Base-by-base conservation (phyloP, 2,113 vertebrate species). In the Saguinus imperator region DNA sequence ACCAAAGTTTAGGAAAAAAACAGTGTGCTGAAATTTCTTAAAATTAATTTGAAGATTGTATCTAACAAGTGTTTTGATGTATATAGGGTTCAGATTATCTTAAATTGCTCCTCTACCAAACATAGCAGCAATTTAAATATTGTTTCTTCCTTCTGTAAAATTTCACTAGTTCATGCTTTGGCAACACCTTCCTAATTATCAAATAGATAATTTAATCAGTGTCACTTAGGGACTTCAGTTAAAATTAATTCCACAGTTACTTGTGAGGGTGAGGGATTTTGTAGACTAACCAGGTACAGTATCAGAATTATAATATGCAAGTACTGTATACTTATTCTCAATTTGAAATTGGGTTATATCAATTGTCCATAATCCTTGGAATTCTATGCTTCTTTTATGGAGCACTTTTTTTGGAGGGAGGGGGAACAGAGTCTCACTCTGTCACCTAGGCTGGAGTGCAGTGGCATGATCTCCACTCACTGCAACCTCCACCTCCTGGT, bases 51-150 rank as follows among this genome's bases (percentile, higher is more conserved):
- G 76, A 57, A 84, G 32, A 77, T 88, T 85, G 29, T 72, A 10
- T 82, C 25, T 77, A 52, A 40, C 9, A 89, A 87, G 17, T 91
- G 29, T 77, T 87, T 92, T 94, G 55, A 58, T 94, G 35, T 89
- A n/a, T 68, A 40, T 2, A 85, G 12, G 57, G 11, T 83, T 77
- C 3, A 7, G 21, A 16, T 84, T 73, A 80, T 75, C 96, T 83
- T 90, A 64, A 75, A 64, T 95, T 76, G 16, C 81, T 95, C 57
- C 48, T 32, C 45, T 82, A 81, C 2, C 37, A 70, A 93, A 84
- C 8, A 77, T 93, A 66, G 21, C 32, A 94, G 35, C 8, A 90
- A 88, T 91, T 66, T 85, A 94, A 94, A 68, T 89, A 82, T 55
- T 50, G 20, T 48, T 95, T 95, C 40, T 25, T 86, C 25, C 57